Conservation (phyloP, 2,113 vertebrate species). For the Theristicus caerulescens region DNA sequence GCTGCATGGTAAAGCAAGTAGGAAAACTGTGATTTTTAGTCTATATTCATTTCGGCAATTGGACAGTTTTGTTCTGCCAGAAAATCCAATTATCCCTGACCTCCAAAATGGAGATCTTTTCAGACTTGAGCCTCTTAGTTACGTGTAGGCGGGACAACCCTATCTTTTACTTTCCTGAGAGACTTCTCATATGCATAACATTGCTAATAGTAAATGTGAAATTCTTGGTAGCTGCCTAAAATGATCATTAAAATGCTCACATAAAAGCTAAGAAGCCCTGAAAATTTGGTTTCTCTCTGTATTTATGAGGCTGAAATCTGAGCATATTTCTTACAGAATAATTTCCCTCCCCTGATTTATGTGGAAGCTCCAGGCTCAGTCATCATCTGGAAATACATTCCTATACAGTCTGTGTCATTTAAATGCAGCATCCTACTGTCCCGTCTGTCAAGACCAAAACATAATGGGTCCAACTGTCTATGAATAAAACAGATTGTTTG, state of each 20-base stretch:
- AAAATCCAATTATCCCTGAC: not conserved
- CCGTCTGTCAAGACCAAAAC: slow-evolving; percentile 69
- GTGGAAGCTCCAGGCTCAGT: slow-evolving; percentile 30
- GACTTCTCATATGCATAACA: not conserved
- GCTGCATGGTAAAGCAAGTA: not conserved
- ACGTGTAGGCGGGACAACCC: not conserved
- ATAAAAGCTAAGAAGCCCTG: slow-evolving; percentile 53
- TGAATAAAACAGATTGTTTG: slow-evolving; percentile 79
- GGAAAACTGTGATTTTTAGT: not conserved
- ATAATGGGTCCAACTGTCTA: slow-evolving; percentile 74
- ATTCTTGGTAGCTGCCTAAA: slow-evolving; percentile 33
- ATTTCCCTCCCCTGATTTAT: slow-evolving; percentile 40
- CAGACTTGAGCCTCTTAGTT: not conserved
- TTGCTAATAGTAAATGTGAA: not conserved
- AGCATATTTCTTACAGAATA: slow-evolving; percentile 45
- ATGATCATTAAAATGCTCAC: slow-evolving; percentile 22
- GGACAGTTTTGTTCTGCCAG: not conserved
- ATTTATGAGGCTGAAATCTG: slow-evolving; percentile 44
- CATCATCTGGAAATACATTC: slow-evolving; percentile 66
- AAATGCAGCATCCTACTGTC: slow-evolving; percentile 64
- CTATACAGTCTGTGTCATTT: slow-evolving; percentile 64
- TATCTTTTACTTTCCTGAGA: not conserved
- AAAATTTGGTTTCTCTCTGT: slow-evolving; percentile 51
- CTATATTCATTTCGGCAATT: not conserved
- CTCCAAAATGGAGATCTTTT: not conserved